These are phyloP conservation scores for Philereme vetulata DNA, from an alignment of 2,888 invertebrate species.

Conservation along the genomic window DNA sequence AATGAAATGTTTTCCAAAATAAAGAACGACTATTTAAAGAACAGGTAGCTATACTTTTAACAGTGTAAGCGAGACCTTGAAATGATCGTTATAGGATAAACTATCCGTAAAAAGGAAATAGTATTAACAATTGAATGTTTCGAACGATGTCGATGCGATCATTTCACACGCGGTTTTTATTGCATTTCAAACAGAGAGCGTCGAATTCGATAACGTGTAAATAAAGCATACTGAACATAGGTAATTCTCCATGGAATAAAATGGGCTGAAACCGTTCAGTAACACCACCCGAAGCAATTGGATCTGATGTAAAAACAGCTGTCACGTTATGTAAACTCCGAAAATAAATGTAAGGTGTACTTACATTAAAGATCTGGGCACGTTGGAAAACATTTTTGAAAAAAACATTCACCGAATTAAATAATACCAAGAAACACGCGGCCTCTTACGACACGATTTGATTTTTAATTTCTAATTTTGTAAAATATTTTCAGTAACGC, in stretches of 20 bases:
- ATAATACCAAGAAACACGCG: conserved; percentile 40
- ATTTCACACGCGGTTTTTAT: not conserved
- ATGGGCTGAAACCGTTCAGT: conserved; percentile 20
- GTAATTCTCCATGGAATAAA: not conserved
- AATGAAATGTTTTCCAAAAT: not conserved
- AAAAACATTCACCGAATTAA: conserved; percentile 63
- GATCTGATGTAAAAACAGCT: conserved; percentile 69
- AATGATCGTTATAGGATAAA: too few species aligned
- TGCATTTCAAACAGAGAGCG: not conserved
- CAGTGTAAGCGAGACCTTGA: not conserved
- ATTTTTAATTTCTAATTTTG: conserved; percentile 42
- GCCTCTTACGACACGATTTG: conserved; percentile 48
- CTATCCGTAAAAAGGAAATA: too few species aligned
- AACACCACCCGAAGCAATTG: conserved; percentile 42
- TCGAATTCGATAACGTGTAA: not conserved
- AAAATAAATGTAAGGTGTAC: conserved; percentile 73
- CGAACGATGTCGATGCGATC: too few species aligned
- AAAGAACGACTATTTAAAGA: not conserved
- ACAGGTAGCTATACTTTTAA: not conserved
- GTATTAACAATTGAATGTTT: too few species aligned
- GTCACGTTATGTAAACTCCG: conserved; percentile 81
- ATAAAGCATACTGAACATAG: too few species aligned
- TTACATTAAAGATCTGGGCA: conserved; percentile 77
- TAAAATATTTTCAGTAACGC: conserved; percentile 60
- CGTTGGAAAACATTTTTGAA: conserved; percentile 77